phyloP scores from a whole-genome alignment of 2,888 invertebrate genomes.

The Steinernema hermaphroditum region DNA sequence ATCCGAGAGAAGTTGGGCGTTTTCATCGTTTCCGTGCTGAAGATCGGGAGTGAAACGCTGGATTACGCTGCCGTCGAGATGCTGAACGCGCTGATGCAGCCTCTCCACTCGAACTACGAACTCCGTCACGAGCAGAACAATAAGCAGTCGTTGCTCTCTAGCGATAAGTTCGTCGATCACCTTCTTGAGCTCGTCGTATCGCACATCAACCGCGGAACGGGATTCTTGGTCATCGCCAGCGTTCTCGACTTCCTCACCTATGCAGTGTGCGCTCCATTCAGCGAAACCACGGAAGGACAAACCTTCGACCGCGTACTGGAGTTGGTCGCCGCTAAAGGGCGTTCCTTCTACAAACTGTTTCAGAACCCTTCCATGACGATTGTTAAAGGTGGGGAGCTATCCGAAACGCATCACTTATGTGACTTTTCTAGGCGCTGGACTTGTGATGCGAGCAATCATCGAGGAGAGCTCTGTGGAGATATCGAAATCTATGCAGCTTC shows the following conservation, averaged over 20 bases:
- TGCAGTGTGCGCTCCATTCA: constrained; percentile 95
- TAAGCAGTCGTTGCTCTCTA: constrained; percentile 81
- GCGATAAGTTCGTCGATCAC: constrained; percentile 86
- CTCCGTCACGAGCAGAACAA: constrained; percentile 95
- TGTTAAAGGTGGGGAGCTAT: constrained; percentile 78
- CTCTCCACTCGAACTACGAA: constrained; percentile 92
- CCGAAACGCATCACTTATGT: not conserved
- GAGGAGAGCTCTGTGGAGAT: constrained; percentile 93
- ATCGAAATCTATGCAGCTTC: constrained; percentile 85
- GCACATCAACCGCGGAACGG: constrained; percentile 88
- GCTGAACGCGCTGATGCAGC: constrained; percentile 93
- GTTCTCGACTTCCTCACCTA: constrained; percentile 98
- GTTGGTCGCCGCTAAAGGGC: constrained; percentile 88
- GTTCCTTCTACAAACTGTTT: constrained; percentile 87
- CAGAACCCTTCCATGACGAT: constrained; percentile 94
- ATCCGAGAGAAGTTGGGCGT: constrained; percentile 92
- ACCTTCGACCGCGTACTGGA: constrained; percentile 76
- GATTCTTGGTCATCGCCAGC: constrained; percentile 90
- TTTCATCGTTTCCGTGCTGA: constrained; percentile 86
- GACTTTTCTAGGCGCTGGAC: constrained; percentile 74
- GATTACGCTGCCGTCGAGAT: constrained; percentile 97
- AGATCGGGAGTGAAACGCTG: constrained; percentile 83
- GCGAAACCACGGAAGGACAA: constrained; percentile 95
- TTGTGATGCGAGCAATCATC: constrained; percentile 93
- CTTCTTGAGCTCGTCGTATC: constrained; percentile 90